Evolutionary conservation across 2,113 vertebrate genomes (phyloP).

Genomic region (Menura novaehollandiae): DNA sequence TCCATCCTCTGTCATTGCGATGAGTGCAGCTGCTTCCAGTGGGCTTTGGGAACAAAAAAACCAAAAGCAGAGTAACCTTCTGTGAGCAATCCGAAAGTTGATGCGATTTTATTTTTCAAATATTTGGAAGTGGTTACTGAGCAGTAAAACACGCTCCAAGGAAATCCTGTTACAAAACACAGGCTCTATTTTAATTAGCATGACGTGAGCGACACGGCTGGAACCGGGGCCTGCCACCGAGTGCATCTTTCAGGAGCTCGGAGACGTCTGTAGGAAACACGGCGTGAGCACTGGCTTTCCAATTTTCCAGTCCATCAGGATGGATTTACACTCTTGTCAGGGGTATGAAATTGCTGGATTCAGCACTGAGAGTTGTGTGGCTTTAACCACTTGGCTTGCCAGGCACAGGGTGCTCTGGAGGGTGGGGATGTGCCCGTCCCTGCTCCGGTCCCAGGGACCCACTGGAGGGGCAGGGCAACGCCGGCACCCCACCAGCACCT

Average conservation of each 20-base stretch:
- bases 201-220: slow-evolving; percentile 27
- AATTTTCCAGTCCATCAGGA: slow-evolving; percentile 56
- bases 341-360: neutral
- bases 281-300: neutral
- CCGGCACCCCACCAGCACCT: accelerated
- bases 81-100: neutral
- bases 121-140: slow-evolving; percentile 31
- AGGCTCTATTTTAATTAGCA: slow-evolving; percentile 47
- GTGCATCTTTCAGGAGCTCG: neutral
- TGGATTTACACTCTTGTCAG: slow-evolving; percentile 8
- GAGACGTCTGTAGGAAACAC: neutral
- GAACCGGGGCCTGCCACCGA: slow-evolving; percentile 20
- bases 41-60: neutral
- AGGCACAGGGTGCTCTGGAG: neutral
- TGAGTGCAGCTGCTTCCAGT: slow-evolving; percentile 1
- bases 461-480: neutral
- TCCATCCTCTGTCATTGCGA: neutral
- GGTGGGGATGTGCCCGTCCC: neutral
- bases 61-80: neutral
- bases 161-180: slow-evolving; percentile 57
- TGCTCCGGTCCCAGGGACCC: neutral
- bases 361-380: neutral
- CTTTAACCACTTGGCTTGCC: neutral
- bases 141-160: slow-evolving; percentile 3
- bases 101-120: slow-evolving; percentile 34